phyloP scores from a whole-genome alignment of 2,888 invertebrate genomes.

The Arctia plantaginis region DNA sequence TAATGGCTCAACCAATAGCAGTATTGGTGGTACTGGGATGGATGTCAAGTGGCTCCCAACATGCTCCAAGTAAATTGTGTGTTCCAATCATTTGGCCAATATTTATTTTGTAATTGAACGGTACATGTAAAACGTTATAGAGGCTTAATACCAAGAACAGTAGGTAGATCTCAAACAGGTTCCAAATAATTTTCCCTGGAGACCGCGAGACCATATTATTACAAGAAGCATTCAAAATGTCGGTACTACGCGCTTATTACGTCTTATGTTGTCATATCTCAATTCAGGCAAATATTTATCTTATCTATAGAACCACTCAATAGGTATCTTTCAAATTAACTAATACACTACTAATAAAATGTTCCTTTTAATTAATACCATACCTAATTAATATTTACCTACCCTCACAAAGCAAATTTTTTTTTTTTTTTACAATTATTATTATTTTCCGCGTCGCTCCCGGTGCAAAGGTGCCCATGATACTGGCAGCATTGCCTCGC shows the following conservation, averaged over 20 bases:
- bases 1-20: constrained; percentile 37
- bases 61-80: constrained; percentile 50
- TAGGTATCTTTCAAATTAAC: not conserved
- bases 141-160: constrained; percentile 6
- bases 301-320: not conserved
- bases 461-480: too few relatives aligned
- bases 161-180: constrained; percentile 5
- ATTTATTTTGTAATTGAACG: constrained; percentile 53
- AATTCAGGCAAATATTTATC: not conserved
- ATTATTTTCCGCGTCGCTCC: too few relatives aligned
- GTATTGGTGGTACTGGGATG: constrained; percentile 17
- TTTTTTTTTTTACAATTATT: too few relatives aligned
- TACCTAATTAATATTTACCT: too few relatives aligned
- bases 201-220: not conserved
- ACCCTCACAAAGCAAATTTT: not conserved
- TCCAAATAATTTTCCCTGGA: not conserved
- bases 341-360: too few relatives aligned
- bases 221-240: not conserved
- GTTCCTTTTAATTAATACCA: too few relatives aligned
- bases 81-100: constrained; percentile 50
- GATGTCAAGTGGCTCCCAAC: constrained; percentile 50
- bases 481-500: too few relatives aligned
- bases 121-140: constrained; percentile 28
- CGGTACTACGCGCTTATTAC: not conserved
- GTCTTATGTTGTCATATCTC: not conserved